A percentile compares a stretch with the other conserved stretches of the same genome.
These are phyloP conservation scores for Lacanobia wlatinum DNA, from an alignment of 2,888 invertebrate genomes.

Conservation along the genomic window DNA sequence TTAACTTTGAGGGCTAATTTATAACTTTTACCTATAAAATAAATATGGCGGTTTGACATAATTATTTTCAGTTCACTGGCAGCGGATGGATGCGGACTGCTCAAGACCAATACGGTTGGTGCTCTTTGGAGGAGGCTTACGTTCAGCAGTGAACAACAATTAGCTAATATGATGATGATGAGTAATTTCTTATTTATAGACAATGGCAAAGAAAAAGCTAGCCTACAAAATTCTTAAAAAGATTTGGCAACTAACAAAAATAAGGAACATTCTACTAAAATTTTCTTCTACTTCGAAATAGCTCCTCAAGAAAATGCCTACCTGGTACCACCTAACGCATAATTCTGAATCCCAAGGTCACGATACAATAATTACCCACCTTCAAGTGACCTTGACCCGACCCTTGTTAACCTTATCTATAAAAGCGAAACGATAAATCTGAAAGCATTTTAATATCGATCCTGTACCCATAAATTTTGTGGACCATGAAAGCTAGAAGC, in stretches of 20 bases:
- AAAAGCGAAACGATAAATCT: conserved; percentile 55
- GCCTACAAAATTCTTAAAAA: no score
- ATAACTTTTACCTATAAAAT: no score
- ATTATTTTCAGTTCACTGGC: no score
- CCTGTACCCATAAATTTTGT: conserved; percentile 50
- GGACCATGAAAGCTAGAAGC: conserved; percentile 66
- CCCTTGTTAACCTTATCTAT: conserved; percentile 21
- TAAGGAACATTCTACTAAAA: not conserved
- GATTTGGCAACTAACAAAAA: no score
- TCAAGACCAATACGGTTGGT: no score
- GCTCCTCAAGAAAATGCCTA: not conserved
- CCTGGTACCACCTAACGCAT: not conserved
- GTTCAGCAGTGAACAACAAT: no score
- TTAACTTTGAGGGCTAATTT: not conserved
- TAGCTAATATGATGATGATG: no score
- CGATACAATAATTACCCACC: conserved; percentile 30
- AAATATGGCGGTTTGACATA: no score
- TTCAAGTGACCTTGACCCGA: conserved; percentile 30
- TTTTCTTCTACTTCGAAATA: not conserved
- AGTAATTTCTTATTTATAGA: no score
- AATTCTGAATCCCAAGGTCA: conserved; percentile 13
- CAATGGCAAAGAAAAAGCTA: no score
- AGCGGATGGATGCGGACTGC: no score
- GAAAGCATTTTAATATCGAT: conserved; percentile 62
- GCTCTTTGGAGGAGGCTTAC: no score